Conservation (phyloP, 2,888 invertebrate species). For the Bimastos eiseni region DNA sequence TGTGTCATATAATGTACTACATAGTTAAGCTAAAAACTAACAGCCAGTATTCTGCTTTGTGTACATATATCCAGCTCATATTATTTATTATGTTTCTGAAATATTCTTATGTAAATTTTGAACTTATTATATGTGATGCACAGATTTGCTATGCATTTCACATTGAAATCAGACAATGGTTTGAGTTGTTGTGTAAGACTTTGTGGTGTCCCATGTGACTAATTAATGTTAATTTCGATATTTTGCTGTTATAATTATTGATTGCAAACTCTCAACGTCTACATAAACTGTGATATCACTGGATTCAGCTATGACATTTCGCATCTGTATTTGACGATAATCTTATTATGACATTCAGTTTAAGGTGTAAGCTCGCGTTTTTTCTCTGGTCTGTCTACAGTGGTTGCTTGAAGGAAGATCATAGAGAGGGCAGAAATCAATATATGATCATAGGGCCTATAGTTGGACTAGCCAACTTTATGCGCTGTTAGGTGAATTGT, state of each 20-base stretch:
- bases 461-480: not conserved
- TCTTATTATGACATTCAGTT: not conserved
- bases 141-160: too few relatives aligned
- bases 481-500: not conserved
- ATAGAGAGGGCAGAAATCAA: not conserved
- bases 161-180: not conserved
- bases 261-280: not conserved
- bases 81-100: too few relatives aligned
- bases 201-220: not conserved
- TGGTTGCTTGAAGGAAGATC: not conserved
- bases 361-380: not conserved
- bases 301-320: not conserved
- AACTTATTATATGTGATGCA: not conserved
- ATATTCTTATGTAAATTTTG: not conserved
- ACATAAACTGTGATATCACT: not conserved
- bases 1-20: too few relatives aligned
- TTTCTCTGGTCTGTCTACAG: not conserved
- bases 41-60: too few relatives aligned
- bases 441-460: too few relatives aligned
- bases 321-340: not conserved
- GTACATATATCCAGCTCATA: too few relatives aligned
- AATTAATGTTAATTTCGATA: not conserved
- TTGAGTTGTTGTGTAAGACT: slow-evolving; percentile 13
- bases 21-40: too few relatives aligned
- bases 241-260: not conserved